phyloP scores from a whole-genome alignment of 2,888 invertebrate species.

The Copidosoma aretas region DNA sequence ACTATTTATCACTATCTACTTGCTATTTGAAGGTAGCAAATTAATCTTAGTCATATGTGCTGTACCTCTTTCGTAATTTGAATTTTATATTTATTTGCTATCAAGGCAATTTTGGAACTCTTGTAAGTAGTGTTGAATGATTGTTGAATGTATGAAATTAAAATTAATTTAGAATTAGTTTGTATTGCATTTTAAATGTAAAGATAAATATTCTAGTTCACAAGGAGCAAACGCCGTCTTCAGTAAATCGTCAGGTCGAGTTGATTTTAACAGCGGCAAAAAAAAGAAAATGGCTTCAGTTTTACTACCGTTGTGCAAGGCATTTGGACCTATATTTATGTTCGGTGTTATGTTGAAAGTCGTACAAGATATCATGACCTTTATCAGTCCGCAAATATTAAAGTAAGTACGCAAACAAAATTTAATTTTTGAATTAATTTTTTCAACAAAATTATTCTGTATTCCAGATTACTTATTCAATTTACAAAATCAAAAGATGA shows the following conservation, averaged over 20 bases:
- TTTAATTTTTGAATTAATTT: not conserved
- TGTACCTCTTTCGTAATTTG: conserved; percentile 10
- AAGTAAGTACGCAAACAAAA: conserved; percentile 67
- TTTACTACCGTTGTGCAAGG: conserved; percentile 80
- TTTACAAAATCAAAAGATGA: conserved; percentile 66
- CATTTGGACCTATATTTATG: conserved; percentile 87
- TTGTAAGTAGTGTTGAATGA: conserved; percentile 54
- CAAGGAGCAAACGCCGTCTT: conserved; percentile 70
- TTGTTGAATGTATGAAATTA: conserved; percentile 30
- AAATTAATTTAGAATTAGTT: conserved; percentile 42
- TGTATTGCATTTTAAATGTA: conserved; percentile 50
- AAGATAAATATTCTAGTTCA: conserved; percentile 54
- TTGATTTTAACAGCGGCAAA: conserved; percentile 74
- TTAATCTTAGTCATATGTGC: too few relatives aligned
- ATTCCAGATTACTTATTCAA: conserved; percentile 72
- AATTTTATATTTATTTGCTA: conserved; percentile 51
- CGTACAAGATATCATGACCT: conserved; percentile 82
- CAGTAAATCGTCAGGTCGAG: conserved; percentile 73
- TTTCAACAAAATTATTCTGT: conserved; percentile 3
- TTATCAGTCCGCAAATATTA: conserved; percentile 88
- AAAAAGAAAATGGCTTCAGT: conserved; percentile 81
- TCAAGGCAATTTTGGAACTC: conserved; percentile 59
- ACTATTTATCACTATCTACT: conserved; percentile 3
- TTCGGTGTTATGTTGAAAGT: conserved; percentile 87
- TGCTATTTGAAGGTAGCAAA: conserved; percentile 20